Conservation (phyloP, 1,140 invertebrate genomes). For the Limonius californicus region DNA sequence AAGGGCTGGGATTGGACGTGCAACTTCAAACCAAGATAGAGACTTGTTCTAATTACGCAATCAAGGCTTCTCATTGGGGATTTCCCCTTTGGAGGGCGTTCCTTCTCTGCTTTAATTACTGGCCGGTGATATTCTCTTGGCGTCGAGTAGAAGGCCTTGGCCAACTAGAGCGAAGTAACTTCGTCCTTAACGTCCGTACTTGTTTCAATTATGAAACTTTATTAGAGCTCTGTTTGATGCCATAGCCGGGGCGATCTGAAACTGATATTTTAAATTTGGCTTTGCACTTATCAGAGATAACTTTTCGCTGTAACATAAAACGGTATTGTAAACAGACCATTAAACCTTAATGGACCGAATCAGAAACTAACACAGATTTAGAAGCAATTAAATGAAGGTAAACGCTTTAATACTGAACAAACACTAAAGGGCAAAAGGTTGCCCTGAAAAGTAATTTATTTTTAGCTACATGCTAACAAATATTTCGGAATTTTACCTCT, state of each 20-base stretch:
- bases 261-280: not conserved
- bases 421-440: not conserved
- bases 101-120: slow-evolving; percentile 37
- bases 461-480: too few relatives aligned
- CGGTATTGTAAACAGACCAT: slow-evolving; percentile 18
- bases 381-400: slow-evolving; percentile 13
- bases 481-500: too few relatives aligned
- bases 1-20: slow-evolving; percentile 32
- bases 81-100: slow-evolving; percentile 28
- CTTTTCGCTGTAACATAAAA: slow-evolving; percentile 17
- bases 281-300: not conserved
- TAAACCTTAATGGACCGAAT: slow-evolving; percentile 19
- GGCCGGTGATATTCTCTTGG: slow-evolving; percentile 25
- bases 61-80: slow-evolving; percentile 35
- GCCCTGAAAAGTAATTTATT: too few relatives aligned
- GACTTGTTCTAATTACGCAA: slow-evolving; percentile 41
- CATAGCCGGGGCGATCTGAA: not conserved
- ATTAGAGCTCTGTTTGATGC: too few relatives aligned
- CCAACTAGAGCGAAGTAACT: too few relatives aligned
- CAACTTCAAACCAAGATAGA: slow-evolving; percentile 30
- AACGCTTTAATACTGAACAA: slow-evolving; percentile 1
- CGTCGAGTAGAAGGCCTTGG: not conserved
- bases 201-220: too few relatives aligned
- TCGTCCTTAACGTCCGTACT: too few relatives aligned
- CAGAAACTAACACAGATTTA: slow-evolving; percentile 14